Evolutionary conservation across 2,797 vertebrate genomes (phyloP), one percentile per base, ranked within the genome.

Genomic region (Hypotaenidia philippensis): DNA sequence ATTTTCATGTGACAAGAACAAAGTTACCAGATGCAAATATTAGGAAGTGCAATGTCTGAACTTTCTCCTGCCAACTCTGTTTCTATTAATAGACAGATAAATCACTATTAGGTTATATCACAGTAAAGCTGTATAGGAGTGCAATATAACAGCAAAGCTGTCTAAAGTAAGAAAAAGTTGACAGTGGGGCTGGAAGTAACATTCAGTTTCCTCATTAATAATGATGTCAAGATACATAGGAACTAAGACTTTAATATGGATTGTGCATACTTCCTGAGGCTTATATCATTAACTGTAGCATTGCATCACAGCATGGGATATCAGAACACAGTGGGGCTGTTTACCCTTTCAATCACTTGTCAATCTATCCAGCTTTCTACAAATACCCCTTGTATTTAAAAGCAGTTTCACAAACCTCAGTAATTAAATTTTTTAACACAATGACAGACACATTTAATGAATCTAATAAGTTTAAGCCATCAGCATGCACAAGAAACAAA

Each of bases 261-360:
- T 92, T 90, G 87, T 47, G 78, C 66, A 81, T 92, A 91, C 93
- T 97, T 98, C 97, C 96, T 90, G 81, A 94, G 72, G 95, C 75
- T 97, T 91, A 78, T 52, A 78, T 72, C 63, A 87, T 65, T 65
- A 93, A 92, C 93, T 90, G 56, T 11, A 96, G 89, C 63, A 95
- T 21, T 95, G 82, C 90, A 81, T 83, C 92, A 82, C 87, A 94
- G 93, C 89, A 89, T 6, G 89, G 87, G 85, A 94, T 95, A 97
- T 94, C 83, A 97, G 97, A 97, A 94, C 87, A 97, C 91, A 80
- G 81, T 36, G 60, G 83, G 95, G 95, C 78, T 98, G 96, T 98
- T 98, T 98, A 98, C 96, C 65, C 66, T 96, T 96, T 95, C 98
- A 97, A 94, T 98, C 98, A 98, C 69, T 85, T 97, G 97, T 97